These are phyloP conservation scores for Mustelus asterias DNA, from an alignment of 2,113 vertebrate species.

Conservation along the genomic window DNA sequence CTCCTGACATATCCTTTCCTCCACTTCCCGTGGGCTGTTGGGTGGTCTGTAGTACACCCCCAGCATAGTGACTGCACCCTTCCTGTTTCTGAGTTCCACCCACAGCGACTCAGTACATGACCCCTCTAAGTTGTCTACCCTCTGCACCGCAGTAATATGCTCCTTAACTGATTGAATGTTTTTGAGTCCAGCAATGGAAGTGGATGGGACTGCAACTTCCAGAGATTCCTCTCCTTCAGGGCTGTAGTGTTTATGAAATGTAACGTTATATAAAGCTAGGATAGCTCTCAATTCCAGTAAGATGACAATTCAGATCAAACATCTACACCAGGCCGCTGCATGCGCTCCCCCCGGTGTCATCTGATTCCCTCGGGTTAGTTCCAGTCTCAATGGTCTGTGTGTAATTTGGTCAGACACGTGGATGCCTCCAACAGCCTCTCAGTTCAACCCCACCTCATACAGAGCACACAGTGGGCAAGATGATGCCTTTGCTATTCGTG, in stretches of 20 bases:
- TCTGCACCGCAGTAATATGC: no score
- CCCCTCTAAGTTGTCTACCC: no score
- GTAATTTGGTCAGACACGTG: neutral
- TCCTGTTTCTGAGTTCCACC: no score
- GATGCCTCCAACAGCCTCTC: neutral
- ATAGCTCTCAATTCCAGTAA: neutral
- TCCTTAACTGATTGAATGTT: no score
- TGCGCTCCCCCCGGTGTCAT: neutral
- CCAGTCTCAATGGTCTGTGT: neutral
- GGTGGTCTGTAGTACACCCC: no score
- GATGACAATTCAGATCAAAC: neutral
- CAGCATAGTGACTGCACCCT: no score
- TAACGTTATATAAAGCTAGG: neutral
- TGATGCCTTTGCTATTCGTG: neutral
- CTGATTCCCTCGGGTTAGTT: neutral
- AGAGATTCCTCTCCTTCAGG: neutral
- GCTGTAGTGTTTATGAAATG: neutral
- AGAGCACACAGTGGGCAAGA: no score
- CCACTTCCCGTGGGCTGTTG: no score
- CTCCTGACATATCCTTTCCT: no score
- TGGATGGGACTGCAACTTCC: neutral
- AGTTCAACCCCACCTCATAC: neutral
- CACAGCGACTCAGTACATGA: no score
- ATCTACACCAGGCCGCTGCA: neutral
- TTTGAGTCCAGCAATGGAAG: neutral